Percentiles rank a stretch among this genome's conserved stretches.
Conservation (phyloP, 2,888 invertebrate genomes). For the Dolichomitus sp. region DNA sequence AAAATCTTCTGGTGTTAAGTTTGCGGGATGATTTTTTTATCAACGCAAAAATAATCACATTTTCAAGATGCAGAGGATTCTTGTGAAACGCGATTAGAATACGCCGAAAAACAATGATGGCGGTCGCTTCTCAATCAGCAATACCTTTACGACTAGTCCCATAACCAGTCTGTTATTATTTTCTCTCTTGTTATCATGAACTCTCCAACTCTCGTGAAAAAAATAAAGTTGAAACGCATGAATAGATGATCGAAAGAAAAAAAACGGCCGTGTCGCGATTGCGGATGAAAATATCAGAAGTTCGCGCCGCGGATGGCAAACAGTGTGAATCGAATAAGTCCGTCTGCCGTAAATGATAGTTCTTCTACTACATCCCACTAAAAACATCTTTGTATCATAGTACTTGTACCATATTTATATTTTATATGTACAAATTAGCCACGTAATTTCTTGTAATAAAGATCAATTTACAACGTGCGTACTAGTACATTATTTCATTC, state of each 20-base stretch:
- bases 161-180: constrained; percentile 51
- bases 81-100: neutral
- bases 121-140: constrained; percentile 21
- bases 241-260: constrained; percentile 40
- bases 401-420: constrained; percentile 86
- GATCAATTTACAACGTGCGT: constrained; percentile 83
- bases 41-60: neutral
- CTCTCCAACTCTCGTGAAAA: constrained; percentile 51
- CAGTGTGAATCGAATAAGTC: constrained; percentile 60
- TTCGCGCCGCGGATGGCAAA: constrained; percentile 50
- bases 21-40: neutral
- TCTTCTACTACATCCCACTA: constrained; percentile 76
- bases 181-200: constrained; percentile 50
- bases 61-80: neutral
- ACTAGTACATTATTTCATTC: constrained; percentile 58
- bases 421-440: constrained; percentile 86
- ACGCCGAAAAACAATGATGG: neutral
- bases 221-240: constrained; percentile 26
- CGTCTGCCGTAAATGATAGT: constrained; percentile 66
- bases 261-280: constrained; percentile 40
- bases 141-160: constrained; percentile 39
- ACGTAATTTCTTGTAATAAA: constrained; percentile 86
- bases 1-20: neutral
- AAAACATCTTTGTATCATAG: constrained; percentile 83
- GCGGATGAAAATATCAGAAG: constrained; percentile 34